Evolutionary conservation across 2,888 invertebrate genomes (phyloP), one percentile per base, ranked within the genome.

Genomic region (Agrilus biguttatus): DNA sequence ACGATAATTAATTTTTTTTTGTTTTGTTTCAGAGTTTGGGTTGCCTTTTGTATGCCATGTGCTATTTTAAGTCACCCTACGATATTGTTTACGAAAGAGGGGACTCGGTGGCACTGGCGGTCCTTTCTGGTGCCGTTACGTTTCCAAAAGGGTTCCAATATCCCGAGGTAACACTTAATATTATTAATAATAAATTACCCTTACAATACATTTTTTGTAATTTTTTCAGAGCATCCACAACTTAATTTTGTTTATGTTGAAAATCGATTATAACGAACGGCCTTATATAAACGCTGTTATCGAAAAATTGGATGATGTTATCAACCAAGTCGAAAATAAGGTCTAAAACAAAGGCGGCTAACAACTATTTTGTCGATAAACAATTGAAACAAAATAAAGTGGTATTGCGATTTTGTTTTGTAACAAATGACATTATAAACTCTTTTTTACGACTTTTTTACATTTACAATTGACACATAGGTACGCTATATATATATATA

Each of bases 61-160:
- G 87, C 56, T 90, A 80, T 59, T 84, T 84, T 56, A 82, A 83
- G 60, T 86, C 87, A 36, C 90, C 90, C 1, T 91, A 82, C 62
- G 90, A 91, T 64, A 70, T 75, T 19, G 81, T 86, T 8, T 82
- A 88, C 58, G 87, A 87, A 61, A 71, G 83, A 53, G 90, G 90
- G 2, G 88, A 88, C 62, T 87, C 87, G 52, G 84, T 91, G 10
- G 88, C 89, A 35, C 66, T 91, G 49, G 89, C 90, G 44, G 86
- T 85, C 33, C 74, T 85, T 44, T 83, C 81, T 54, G 83, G 83
- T 40, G 80, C 77, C 52, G 65, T 85, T 6, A 69, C 71, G 57
- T 83, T 85, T 65, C 83, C 84, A 12, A 77, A 78, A 52, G 73
- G 72, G 53, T 70, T 77, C 2, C 76, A 77, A 45, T 85, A 77